Evolutionary conservation across 2,888 invertebrate genomes (phyloP), one percentile per base, ranked within the genome.

Genomic region (Microctonus brassicae): DNA sequence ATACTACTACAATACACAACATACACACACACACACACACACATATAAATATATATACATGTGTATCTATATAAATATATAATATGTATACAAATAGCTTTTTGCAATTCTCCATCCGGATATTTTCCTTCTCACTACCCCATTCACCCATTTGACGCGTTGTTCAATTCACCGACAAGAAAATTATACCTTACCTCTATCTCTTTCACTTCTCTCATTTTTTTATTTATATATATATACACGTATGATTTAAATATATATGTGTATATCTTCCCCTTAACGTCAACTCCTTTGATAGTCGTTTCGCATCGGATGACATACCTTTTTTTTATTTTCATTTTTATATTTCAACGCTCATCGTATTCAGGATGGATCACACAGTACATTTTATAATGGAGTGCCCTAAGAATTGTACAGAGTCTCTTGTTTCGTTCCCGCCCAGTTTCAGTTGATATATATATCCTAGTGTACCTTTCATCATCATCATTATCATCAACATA

Each of bases 351-450:
- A 33, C 20, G 65, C 34, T 34, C 34, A 55, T 65, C 55, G 53
- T 65, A 55, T 65, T 65, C 34, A 52, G 34, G 36, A 36, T 34
- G 52, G 53, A 65, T 65, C 52, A 65, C 33, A 33, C 52, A 55
- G 52, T 34, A 55, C 33, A 52, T 64, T 29, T 33, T 65, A 65
- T 65, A 65, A 65, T 65, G 52, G 55, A 65, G 65, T 65, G 55
- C 55, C 55, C 65, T 65, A 39, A 55, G 55, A 65, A 65, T 65
- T 65, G 52, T 53, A 39, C 62, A 13, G 47, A 36, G 24, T 39
- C 62, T 62, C 36, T 62, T 62, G 39, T 39, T 62, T 62, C 42
- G 24, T 42, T 22, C 24, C 42, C 62, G 42, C 42, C 42, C 39
- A 20, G n/a, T 47, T 62, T 26, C 36, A 62, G 24, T 36, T 42